Evolutionary conservation across 2,113 vertebrate genomes (phyloP), one percentile per base, ranked within the genome.

Genomic region (Tursiops truncatus): DNA sequence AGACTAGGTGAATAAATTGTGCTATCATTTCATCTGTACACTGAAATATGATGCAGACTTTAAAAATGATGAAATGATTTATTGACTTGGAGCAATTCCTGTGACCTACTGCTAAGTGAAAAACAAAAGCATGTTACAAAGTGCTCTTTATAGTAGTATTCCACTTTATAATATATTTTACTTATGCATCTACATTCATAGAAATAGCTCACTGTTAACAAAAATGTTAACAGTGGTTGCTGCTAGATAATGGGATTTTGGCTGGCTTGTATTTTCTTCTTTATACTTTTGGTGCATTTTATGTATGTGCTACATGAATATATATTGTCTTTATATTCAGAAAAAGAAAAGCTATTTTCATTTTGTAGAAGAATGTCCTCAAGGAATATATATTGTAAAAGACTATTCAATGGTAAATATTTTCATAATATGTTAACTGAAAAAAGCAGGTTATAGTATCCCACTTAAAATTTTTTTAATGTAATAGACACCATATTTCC

Each of bases 261-360:
- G 47, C 20, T 93, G 18, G 23, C 62, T 85, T 95, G 44, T 83
- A 71, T 93, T 88, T 95, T 81, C 41, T 95, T 91, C 63, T 95
- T 80, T 92, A 50, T 76, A 36, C 58, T 86, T 92, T 90, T 89
- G 88, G 88, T 85, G 76, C 71, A 82, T 62, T 92, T 68, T 79
- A 76, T 95, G 60, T 53, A 91, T 94, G 81, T 96, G 89, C 81
- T 84, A 60, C 71, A 81, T 96, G 84, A 89, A 92, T 95, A 96
- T 92, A 89, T 68, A 96, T 71, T 92, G 36, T 92, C 63, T 97
- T 95, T 89, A 80, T 91, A 85, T n/a, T 63, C 63, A 96, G 92
- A 93, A 95, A 93, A 94, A 88, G n/a, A 81, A 96, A 81, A 91
- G 60, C 70, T 88, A 90, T 76, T 94, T 98, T 94, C 21, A 79